A percentile compares a stretch with the other conserved stretches of the same genome.
Evolutionary conservation across 1,140 invertebrate genomes (phyloP).

Genomic region (Antheraea mylitta): DNA sequence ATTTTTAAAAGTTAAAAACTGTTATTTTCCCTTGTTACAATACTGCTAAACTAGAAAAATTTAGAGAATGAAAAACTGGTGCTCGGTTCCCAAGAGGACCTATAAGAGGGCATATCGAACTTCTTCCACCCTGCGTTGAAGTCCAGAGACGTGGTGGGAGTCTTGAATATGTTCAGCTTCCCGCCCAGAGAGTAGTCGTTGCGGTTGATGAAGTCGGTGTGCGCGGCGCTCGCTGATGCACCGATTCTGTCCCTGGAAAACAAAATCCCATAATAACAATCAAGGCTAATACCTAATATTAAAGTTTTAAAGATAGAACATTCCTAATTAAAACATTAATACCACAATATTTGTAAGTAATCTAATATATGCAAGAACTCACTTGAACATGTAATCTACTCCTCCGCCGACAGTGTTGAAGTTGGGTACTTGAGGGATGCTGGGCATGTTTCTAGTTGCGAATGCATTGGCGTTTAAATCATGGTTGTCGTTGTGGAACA

Average conservation of each 20-base stretch:
- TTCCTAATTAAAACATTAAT: no score
- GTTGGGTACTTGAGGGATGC: slow-evolving; percentile 30
- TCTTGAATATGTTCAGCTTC: slow-evolving; percentile 36
- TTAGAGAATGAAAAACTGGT: not conserved
- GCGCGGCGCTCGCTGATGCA: slow-evolving; percentile 2
- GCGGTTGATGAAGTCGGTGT: slow-evolving; percentile 2
- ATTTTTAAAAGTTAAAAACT: no score
- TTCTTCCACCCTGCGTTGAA: slow-evolving; percentile 27
- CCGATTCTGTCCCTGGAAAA: slow-evolving; percentile 12
- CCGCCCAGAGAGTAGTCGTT: slow-evolving; percentile 20
- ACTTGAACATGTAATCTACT: slow-evolving; percentile 50
- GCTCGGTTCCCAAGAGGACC: slow-evolving; percentile 24
- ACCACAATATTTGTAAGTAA: no score
- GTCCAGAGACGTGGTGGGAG: slow-evolving; percentile 33
- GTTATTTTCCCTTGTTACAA: no score
- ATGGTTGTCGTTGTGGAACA: slow-evolving; percentile 45
- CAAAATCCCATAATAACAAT: not conserved
- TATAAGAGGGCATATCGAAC: slow-evolving; percentile 21
- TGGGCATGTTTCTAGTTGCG: slow-evolving; percentile 42
- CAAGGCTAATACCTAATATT: no score
- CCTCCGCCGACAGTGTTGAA: slow-evolving; percentile 48
- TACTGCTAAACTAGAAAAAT: not conserved
- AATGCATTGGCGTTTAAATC: slow-evolving; percentile 44
- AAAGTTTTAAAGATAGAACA: no score
- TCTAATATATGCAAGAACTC: slow-evolving; percentile 14